Conservation (phyloP, 2,797 vertebrate species). For the Gephyroberyx darwinii region DNA sequence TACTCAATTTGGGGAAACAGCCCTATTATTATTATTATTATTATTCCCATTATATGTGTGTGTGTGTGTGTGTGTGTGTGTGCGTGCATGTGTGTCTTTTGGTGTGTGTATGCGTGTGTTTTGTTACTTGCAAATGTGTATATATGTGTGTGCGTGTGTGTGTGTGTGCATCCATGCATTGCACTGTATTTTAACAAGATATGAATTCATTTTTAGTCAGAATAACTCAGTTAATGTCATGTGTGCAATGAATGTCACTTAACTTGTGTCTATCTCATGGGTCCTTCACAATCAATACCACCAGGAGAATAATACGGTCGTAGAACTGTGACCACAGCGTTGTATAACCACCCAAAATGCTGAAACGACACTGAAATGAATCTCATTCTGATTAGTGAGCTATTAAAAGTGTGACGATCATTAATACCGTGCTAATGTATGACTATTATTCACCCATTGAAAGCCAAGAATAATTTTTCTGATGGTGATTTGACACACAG, state of each 20-base stretch:
- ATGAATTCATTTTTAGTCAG: slow-evolving; percentile 3
- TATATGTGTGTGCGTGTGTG: neutral
- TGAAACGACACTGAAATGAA: slow-evolving; percentile 64
- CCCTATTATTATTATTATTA: slow-evolving; percentile 31
- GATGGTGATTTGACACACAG: slow-evolving; percentile 82
- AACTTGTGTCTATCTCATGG: slow-evolving; percentile 15
- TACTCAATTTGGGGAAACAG: slow-evolving; percentile 20
- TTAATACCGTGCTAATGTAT: slow-evolving; percentile 80
- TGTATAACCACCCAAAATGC: slow-evolving; percentile 35
- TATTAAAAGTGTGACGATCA: slow-evolving; percentile 74
- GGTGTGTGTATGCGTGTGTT: neutral
- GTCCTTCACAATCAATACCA: slow-evolving; percentile 32
- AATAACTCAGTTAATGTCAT: slow-evolving; percentile 14
- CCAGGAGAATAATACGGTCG: slow-evolving; percentile 31
- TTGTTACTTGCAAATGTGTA: neutral
- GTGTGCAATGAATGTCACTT: slow-evolving; percentile 3
- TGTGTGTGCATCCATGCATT: neutral
- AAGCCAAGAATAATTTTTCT: slow-evolving; percentile 82
- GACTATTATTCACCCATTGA: slow-evolving; percentile 80
- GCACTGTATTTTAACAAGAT: slow-evolving; percentile 6
- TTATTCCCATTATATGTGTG: slow-evolving; percentile 11
- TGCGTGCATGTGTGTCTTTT: slow-evolving; percentile 8
- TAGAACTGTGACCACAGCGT: slow-evolving; percentile 30
- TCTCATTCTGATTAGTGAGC: slow-evolving; percentile 75
- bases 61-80: slow-evolving; percentile 1